These are phyloP conservation scores for Zhuqinia jingwanae DNA, from an alignment of 2,888 invertebrate species.

Conservation along the genomic window DNA sequence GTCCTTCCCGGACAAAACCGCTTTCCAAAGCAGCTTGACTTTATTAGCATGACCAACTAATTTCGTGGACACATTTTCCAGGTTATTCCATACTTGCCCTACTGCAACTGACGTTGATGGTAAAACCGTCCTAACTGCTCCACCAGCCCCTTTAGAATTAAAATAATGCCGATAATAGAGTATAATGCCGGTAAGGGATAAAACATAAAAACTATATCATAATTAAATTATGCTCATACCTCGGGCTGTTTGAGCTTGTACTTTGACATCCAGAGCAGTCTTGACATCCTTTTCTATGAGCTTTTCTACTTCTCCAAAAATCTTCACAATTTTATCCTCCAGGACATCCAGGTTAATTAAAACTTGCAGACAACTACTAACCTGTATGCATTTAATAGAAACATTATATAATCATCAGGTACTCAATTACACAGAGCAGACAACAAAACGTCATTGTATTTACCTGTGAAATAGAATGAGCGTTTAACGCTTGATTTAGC, in stretches of 20 bases:
- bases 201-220: no score
- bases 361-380: constrained; percentile 85
- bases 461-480: constrained; percentile 87
- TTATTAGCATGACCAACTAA: constrained; percentile 67
- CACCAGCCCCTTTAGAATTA: constrained; percentile 80
- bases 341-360: constrained; percentile 84
- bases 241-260: constrained; percentile 56
- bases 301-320: constrained; percentile 81
- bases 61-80: constrained; percentile 83
- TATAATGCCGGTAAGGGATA: no score
- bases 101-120: constrained; percentile 81
- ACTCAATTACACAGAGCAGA: no score
- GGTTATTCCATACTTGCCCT: constrained; percentile 88
- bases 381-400: constrained; percentile 81
- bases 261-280: constrained; percentile 70
- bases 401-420: background rate
- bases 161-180: no score
- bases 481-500: constrained; percentile 89
- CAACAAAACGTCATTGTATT: no score
- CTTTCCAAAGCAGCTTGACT: constrained; percentile 73
- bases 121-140: constrained; percentile 84
- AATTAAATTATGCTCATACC: no score
- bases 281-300: constrained; percentile 82
- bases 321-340: constrained; percentile 82
- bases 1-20: constrained; percentile 72